Conservation (phyloP, 2,113 vertebrate genomes). For the Edolisoma coerulescens region DNA sequence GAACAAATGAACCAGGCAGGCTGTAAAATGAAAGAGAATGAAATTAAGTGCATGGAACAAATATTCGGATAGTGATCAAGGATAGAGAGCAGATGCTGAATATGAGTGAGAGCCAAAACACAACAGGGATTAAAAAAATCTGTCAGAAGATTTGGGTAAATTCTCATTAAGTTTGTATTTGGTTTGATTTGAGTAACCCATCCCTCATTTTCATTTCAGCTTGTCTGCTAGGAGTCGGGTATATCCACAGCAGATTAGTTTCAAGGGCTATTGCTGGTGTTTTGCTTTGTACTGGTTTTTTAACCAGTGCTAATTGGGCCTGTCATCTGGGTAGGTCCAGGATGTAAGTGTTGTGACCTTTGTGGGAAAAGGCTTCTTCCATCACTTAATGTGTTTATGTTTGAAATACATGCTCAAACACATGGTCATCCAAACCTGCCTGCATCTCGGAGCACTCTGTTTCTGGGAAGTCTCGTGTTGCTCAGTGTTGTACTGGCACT, state of each 20-base stretch:
- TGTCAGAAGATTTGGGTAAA: conserved; percentile 32
- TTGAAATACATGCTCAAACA: not conserved
- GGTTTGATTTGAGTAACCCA: conserved; percentile 1
- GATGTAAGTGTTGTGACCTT: not conserved
- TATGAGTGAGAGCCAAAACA: conserved; percentile 9
- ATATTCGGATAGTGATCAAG: conserved; percentile 45
- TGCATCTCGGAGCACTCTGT: not conserved
- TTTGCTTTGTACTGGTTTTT: conserved; percentile 1
- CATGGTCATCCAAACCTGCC: not conserved
- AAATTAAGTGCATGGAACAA: conserved; percentile 58
- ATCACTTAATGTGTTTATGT: conserved; percentile 5
- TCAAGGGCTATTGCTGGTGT: not conserved
- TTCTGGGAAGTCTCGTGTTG: not conserved
- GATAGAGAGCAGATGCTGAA: conserved; percentile 37
- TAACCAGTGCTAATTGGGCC: not conserved
- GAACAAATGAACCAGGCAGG: not conserved
- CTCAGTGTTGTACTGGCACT: not conserved
- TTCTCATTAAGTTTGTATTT: not conserved
- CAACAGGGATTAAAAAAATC: conserved; percentile 46
- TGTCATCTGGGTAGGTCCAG: not conserved
- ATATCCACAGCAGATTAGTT: not conserved
- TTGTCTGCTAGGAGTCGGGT: not conserved
- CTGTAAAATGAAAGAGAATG: conserved; percentile 51
- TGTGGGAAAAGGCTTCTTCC: not conserved
- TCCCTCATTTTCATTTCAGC: not conserved